phyloP scores from a whole-genome alignment of 64 coral and sea anemone species.

The Exaiptasia diaphana region DNA sequence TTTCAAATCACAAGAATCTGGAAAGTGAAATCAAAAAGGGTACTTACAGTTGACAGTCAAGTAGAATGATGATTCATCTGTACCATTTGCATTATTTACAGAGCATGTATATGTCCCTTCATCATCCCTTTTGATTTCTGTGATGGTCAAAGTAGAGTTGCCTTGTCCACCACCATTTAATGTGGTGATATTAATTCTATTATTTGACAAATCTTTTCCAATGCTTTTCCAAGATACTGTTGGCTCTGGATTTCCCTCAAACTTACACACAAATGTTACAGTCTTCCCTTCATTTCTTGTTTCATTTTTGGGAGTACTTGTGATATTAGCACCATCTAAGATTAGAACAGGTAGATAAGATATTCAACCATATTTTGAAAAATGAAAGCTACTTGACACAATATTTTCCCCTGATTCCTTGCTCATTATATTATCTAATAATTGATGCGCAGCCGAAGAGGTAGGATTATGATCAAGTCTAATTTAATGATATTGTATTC shows the following conservation, averaged over 20 bases:
- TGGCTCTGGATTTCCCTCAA: neutral
- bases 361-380: too few relatives aligned
- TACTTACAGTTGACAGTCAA: constrained; percentile 9
- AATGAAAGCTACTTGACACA: too few relatives aligned
- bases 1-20: too few relatives aligned
- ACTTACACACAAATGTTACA: neutral
- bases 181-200: too few relatives aligned
- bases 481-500: too few relatives aligned
- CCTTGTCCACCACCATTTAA: neutral
- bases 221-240: neutral
- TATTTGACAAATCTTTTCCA: too few relatives aligned
- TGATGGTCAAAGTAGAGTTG: neutral
- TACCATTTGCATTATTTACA: neutral
- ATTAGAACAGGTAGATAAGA: too few relatives aligned
- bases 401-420: too few relatives aligned
- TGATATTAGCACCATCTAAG: neutral
- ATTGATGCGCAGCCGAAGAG: too few relatives aligned
- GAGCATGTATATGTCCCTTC: neutral
- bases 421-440: too few relatives aligned
- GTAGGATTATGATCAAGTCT: too few relatives aligned
- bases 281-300: neutral
- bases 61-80: neutral
- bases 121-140: neutral
- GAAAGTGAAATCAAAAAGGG: too few relatives aligned
- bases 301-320: neutral